Evolutionary conservation across 2,113 vertebrate genomes (phyloP), one percentile per base, ranked within the genome.

Genomic region (Rattus rattus): DNA sequence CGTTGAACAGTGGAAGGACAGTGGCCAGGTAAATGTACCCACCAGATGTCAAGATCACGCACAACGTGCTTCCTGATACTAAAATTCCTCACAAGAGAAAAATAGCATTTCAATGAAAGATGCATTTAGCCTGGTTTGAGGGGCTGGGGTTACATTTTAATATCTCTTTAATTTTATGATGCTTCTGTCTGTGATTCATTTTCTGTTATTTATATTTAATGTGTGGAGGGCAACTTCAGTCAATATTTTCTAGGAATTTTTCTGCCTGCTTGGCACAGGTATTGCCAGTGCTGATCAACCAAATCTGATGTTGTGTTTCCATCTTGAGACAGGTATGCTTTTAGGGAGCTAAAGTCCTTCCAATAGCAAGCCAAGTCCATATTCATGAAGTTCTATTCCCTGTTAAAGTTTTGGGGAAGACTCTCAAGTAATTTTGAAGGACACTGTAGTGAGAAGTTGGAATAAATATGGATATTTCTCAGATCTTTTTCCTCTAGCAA

Each of bases 1-100:
- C 87, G 94, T 70, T 39, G 86, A 76, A 84, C 43, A 92, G 90
- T 87, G 24, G 92, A 88, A 88, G 90, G 92, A 95, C 88, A 83
- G 79, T 59, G 49, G 12, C 72, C 94, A 89, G 88, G 39, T 65
- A 95, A 94, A 92, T 70, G 87, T 56, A 84, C 16, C 47, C 47
- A 43, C 24, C 63, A 80, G 52, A 95, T 94, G 84, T 96, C 86
- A 96, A 70, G 93, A 91, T 65, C n/a, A 67, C 88, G 69, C 17
- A 28, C 75, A 43, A 49, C 77, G 43, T 59, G 47, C 79, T 94
- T 92, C 52, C 11, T 10, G 70, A 92, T 63, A 86, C 85, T 43
- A 90, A 90, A 81, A 19, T 63, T 91, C 47, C 84, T 87, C 65
- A 81, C 19, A 36, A 22, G 61, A 65, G 28, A 61, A 7, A 11